phyloP scores from a whole-genome alignment of 1,140 invertebrate genomes.

The Heliconius nattereri region DNA sequence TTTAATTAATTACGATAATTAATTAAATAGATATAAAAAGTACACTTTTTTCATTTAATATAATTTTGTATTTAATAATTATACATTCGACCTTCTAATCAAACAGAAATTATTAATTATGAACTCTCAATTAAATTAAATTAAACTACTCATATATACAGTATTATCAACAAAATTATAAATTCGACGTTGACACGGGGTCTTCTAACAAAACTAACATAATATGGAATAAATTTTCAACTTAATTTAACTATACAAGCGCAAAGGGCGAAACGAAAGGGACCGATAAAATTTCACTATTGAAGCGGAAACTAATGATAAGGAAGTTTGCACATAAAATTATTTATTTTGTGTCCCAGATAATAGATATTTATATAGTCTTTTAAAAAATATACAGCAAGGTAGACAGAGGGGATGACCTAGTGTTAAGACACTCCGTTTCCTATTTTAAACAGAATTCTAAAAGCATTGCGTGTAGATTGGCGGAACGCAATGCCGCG shows the following conservation, averaged over 20 bases:
- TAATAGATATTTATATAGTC: conserved; percentile 9
- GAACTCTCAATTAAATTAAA: background rate
- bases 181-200: conserved; percentile 73
- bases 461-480: too few relatives aligned
- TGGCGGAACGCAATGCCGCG: too few relatives aligned
- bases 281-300: conserved; percentile 70
- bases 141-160: conserved; percentile 19
- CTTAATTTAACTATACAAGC: conserved; percentile 80
- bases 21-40: too few relatives aligned
- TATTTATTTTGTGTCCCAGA: background rate
- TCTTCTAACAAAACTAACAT: conserved; percentile 55
- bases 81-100: background rate
- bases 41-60: too few relatives aligned
- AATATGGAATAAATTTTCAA: conserved; percentile 79
- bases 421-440: too few relatives aligned
- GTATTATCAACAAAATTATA: conserved; percentile 67
- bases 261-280: conserved; percentile 70
- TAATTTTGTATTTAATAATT: too few relatives aligned
- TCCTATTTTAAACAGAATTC: too few relatives aligned
- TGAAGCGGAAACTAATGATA: conserved; percentile 77
- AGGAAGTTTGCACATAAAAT: conserved; percentile 53
- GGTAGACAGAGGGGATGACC: too few relatives aligned
- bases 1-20: too few relatives aligned
- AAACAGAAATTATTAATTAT: background rate
- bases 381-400: too few relatives aligned